Conservation (phyloP, 2,888 invertebrate genomes). For the Drosophila histrio region DNA sequence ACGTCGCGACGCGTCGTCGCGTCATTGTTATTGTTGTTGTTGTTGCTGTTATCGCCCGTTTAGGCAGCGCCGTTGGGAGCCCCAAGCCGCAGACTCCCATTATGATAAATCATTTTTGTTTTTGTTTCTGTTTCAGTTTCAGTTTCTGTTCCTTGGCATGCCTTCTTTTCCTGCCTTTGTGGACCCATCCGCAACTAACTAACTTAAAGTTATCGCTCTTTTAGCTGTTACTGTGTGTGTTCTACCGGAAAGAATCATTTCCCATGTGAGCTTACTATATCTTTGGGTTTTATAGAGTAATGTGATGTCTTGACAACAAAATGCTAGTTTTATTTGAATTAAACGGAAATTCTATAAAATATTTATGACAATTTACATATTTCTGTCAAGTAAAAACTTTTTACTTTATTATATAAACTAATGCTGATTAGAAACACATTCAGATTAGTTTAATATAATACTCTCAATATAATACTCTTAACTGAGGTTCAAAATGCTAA, state of each 20-base stretch:
- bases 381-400: no score
- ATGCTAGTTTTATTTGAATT: no score
- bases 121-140: constrained; percentile 46
- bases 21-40: constrained; percentile 23
- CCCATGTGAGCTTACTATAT: neutral
- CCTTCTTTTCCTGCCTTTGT: constrained; percentile 29
- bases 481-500: no score
- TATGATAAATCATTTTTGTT: constrained; percentile 78
- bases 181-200: constrained; percentile 32
- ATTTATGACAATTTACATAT: no score
- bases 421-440: no score
- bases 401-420: no score
- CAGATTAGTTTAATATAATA: no score
- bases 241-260: constrained; percentile 29
- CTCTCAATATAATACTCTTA: no score
- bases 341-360: no score
- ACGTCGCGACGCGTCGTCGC: constrained; percentile 47
- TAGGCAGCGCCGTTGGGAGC: constrained; percentile 71
- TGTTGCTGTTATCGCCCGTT: constrained; percentile 73
- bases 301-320: neutral
- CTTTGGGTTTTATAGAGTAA: neutral
- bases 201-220: constrained; percentile 48
- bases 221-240: constrained; percentile 35
- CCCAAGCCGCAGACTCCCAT: constrained; percentile 62
- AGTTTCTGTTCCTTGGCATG: constrained; percentile 14